Evolutionary conservation across 1,140 invertebrate species (phyloP), one percentile per base, ranked within the genome.

Genomic region (Hyposmocoma kahamanoa): DNA sequence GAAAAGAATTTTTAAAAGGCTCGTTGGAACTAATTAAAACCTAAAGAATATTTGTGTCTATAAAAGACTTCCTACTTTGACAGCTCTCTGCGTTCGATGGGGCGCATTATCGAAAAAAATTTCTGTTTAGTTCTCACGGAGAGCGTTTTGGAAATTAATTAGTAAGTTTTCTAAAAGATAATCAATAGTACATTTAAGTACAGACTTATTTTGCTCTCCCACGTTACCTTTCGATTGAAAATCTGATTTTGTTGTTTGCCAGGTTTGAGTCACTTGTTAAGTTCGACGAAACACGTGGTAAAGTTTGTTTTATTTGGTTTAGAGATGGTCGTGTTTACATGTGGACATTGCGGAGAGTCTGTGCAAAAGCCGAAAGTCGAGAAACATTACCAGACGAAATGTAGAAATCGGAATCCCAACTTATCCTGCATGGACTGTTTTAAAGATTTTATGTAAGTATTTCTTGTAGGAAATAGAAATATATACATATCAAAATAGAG

Each of bases 321-420:
- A 55, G 53, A 58, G 21, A 97, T 98, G 96, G 96, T 97, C 24
- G 93, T 96, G 19, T 98, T 98, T 75, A 95, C 94, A 11, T 98
- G 97, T 77, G 94, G 94, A 66, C 88, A 92, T 56, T 98, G 97
- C 78, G 95, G 96, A 0, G 94, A 97, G 47, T 91, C 94, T 17
- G 72, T 98, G 0, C 96, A 97, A 71, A 98, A 98, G 70, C 94
- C 94, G 22, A 92, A 94, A 79, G 96, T 98, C 2, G 95, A 96
- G 53, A 96, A 96, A 72, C 96, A 98, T 85, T 97, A 97, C 77
- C 89, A 90, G 50, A 90, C 89, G 44, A 87, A 87, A 62, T 92
- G 92, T 72, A 91, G 92, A 45, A 88, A 85, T 13, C 73, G 67
- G 19, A 77, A 56, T 48, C 85, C 83, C 17, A 83, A 86, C 63